A percentile compares a stretch with the other conserved stretches of the same genome.
These are phyloP conservation scores for Herpetotheres cachinnans DNA, from an alignment of 2,113 vertebrate species.

Conservation along the genomic window DNA sequence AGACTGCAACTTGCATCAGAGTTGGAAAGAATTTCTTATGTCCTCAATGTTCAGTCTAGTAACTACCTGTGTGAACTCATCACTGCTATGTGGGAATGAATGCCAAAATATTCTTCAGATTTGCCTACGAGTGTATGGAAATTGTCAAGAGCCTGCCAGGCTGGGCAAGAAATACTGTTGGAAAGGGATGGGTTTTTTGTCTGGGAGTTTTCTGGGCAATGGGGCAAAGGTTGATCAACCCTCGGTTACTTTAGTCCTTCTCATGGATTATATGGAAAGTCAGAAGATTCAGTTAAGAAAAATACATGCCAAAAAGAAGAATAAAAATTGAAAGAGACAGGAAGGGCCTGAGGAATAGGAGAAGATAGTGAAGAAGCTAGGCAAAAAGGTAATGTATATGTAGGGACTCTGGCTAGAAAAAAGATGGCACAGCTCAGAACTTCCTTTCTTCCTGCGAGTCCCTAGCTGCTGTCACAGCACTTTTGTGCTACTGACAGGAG, in stretches of 20 bases:
- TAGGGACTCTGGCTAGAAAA: not conserved
- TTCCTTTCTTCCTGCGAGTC: not conserved
- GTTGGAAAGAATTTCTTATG: not conserved
- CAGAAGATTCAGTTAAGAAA: not conserved
- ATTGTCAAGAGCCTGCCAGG: not conserved
- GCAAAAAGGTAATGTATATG: not conserved
- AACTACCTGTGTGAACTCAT: not conserved
- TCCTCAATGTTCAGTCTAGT: not conserved
- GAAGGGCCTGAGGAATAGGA: not conserved
- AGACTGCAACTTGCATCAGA: not conserved
- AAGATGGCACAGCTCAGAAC: not conserved
- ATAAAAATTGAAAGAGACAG: not conserved
- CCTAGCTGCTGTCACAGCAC: slow-evolving; percentile 25
- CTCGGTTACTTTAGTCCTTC: not conserved
- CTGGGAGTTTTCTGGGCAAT: not conserved
- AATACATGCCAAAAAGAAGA: not conserved
- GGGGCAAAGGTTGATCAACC: not conserved
- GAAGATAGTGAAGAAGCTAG: not conserved
- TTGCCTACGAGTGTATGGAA: not conserved
- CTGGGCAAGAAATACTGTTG: not conserved
- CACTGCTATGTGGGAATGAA: not conserved
- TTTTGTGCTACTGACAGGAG: slow-evolving; percentile 11
- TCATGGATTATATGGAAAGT: not conserved
- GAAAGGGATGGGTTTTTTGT: not conserved
- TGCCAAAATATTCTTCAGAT: not conserved